These are phyloP conservation scores for Grapholita molesta DNA, from an alignment of 1,140 invertebrate genomes.

Conservation along the genomic window DNA sequence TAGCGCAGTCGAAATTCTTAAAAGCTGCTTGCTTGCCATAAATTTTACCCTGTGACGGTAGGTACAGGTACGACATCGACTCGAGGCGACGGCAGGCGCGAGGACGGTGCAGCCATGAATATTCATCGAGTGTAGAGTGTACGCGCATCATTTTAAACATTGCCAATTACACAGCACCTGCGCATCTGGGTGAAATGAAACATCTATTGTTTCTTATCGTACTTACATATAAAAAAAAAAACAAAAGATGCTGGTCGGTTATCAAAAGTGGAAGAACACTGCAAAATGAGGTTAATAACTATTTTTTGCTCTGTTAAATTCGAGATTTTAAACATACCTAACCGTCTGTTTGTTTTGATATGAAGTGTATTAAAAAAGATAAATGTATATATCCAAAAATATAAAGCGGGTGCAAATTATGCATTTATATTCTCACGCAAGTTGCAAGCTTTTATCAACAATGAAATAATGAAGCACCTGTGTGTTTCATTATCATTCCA, in stretches of 20 bases:
- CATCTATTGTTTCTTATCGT: conserved; percentile 18
- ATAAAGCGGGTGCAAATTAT: neutral
- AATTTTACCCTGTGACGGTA: neutral
- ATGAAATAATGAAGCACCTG: neutral
- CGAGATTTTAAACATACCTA: neutral
- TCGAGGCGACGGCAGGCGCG: too few species aligned
- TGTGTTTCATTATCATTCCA: conserved; percentile 14
- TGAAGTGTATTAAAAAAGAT: neutral
- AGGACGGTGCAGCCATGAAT: conserved; percentile 29
- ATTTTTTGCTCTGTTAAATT: neutral
- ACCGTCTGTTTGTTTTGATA: neutral
- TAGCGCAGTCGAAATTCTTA: too few species aligned
- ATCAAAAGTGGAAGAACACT: neutral
- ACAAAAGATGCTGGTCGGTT: neutral
- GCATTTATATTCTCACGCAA: neutral
- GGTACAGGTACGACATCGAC: neutral
- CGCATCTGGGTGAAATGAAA: conserved; percentile 42
- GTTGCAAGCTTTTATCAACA: neutral
- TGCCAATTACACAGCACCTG: conserved; percentile 49
- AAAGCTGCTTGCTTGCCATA: neutral
- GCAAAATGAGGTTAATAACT: neutral
- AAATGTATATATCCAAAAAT: neutral
- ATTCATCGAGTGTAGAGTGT: conserved; percentile 29
- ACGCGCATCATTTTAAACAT: conserved; percentile 34
- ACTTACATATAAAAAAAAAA: neutral